A percentile compares a stretch with the other conserved stretches of the same genome.
These are phyloP conservation scores for Gavia stellata DNA, from an alignment of 2,113 vertebrate genomes.

Conservation along the genomic window DNA sequence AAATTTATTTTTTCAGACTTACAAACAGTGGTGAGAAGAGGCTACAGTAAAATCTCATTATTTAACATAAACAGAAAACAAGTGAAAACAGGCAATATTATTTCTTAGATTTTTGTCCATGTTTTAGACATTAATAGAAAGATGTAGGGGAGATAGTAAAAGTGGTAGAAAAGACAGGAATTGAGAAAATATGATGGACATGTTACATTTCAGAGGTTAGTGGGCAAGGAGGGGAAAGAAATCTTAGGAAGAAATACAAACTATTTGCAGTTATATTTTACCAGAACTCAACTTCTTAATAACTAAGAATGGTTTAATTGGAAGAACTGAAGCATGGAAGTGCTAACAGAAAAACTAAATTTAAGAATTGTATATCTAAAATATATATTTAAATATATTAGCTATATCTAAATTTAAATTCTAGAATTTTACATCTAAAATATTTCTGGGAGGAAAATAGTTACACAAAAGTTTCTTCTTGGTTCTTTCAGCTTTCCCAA, in stretches of 20 bases:
- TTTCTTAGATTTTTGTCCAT: neutral
- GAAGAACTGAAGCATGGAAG: neutral
- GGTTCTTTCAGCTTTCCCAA: neutral
- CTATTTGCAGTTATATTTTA: neutral
- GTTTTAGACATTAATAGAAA: neutral
- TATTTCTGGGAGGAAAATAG: neutral
- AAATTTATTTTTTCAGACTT: neutral
- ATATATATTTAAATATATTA: neutral
- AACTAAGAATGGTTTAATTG: neutral
- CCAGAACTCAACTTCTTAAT: neutral
- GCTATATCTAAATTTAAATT: neutral
- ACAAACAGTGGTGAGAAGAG: neutral
- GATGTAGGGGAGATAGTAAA: neutral
- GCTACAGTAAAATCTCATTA: neutral
- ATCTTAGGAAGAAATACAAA: neutral
- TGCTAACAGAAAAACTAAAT: neutral
- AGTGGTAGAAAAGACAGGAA: neutral
- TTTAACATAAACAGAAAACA: neutral
- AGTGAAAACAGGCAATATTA: neutral
- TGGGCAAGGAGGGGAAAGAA: neutral
- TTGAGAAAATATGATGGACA: neutral
- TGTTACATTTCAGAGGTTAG: neutral
- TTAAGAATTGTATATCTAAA: neutral
- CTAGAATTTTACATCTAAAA: neutral
- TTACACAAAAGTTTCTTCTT: neutral